A percentile compares a stretch with the other conserved stretches of the same genome.
These are phyloP conservation scores for Baryphthengus martii DNA, from an alignment of 2,113 vertebrate species.

Conservation along the genomic window DNA sequence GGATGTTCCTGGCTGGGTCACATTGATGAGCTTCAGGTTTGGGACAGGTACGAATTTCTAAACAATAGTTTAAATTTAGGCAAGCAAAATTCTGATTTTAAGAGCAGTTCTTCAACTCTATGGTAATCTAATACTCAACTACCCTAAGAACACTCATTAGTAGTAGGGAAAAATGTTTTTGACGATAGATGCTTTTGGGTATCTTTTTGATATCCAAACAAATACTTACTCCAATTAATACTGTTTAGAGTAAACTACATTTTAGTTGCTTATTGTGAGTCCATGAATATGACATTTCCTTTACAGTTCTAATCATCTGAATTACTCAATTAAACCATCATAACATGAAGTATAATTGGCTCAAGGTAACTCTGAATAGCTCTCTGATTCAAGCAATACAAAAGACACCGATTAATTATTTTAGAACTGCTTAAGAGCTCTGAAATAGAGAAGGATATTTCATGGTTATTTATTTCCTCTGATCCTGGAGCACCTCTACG, in stretches of 20 bases:
- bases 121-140: not conserved
- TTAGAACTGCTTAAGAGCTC: not conserved
- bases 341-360: not conserved
- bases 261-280: not conserved
- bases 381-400: not conserved
- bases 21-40: not conserved
- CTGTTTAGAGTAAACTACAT: not conserved
- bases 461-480: not conserved
- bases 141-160: not conserved
- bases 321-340: not conserved
- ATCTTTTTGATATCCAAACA: not conserved
- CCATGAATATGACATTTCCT: not conserved
- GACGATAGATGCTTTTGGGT: not conserved
- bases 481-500: not conserved
- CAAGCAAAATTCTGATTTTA: not conserved
- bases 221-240: not conserved
- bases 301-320: not conserved
- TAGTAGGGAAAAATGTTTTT: not conserved
- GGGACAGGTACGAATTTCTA: not conserved
- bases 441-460: not conserved
- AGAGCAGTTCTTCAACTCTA: not conserved
- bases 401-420: not conserved
- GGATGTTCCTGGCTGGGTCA: not conserved
- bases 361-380: not conserved
- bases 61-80: not conserved